Evolutionary conservation across 2,888 invertebrate species (phyloP).

Genomic region (Sarcophaga carnaria): DNA sequence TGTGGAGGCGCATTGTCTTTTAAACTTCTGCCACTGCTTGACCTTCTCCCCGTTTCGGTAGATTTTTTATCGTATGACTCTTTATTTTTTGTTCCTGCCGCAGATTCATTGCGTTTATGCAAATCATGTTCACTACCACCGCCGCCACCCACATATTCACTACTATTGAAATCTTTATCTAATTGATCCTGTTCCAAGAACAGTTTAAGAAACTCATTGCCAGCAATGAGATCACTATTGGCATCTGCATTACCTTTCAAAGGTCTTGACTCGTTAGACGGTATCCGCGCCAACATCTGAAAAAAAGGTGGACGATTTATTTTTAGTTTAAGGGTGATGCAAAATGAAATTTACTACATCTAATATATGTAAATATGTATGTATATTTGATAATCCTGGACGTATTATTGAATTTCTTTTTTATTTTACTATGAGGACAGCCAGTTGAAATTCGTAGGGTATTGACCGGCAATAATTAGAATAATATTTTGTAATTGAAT

Average conservation of each 20-base stretch:
- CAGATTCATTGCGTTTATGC: background rate
- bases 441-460: too few relatives aligned
- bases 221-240: constrained; percentile 79
- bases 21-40: constrained; percentile 37
- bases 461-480: too few relatives aligned
- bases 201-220: constrained; percentile 80
- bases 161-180: constrained; percentile 74
- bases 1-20: constrained; percentile 56
- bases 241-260: constrained; percentile 56
- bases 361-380: too few relatives aligned
- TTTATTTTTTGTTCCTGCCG: constrained; percentile 7
- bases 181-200: constrained; percentile 77
- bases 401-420: too few relatives aligned
- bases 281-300: constrained; percentile 75
- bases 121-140: constrained; percentile 5
- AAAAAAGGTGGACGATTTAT: constrained; percentile 7
- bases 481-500: too few relatives aligned
- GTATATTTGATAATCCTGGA: too few relatives aligned
- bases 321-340: constrained; percentile 23
- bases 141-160: constrained; percentile 70
- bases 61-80: constrained; percentile 57
- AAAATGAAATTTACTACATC: too few relatives aligned
- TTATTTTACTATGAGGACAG: too few relatives aligned
- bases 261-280: constrained; percentile 72
- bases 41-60: constrained; percentile 58